Conservation (phyloP, 1,140 invertebrate genomes). For the Pseudomyrmex pallidus region DNA sequence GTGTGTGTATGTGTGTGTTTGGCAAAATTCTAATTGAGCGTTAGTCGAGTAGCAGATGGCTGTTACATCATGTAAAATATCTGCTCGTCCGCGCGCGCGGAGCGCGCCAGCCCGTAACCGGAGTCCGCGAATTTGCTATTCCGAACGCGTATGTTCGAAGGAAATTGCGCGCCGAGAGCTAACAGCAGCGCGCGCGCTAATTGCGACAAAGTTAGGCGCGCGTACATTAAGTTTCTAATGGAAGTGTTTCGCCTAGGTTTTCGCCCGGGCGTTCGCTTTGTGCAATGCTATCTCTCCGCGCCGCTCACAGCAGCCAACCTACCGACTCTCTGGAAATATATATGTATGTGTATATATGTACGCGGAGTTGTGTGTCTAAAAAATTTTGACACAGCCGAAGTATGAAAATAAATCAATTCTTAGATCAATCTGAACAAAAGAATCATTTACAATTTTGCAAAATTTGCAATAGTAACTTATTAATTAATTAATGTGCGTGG, state of each 20-base stretch:
- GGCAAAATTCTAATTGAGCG: slow-evolving; percentile 37
- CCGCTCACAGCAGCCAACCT: background rate
- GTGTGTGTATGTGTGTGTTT: too few species aligned
- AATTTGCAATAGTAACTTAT: too few species aligned
- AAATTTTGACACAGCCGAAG: too few species aligned
- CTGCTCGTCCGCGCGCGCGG: background rate
- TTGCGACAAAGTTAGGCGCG: slow-evolving; percentile 69
- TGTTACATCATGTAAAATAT: slow-evolving; percentile 57
- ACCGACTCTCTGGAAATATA: too few species aligned
- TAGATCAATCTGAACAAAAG: too few species aligned
- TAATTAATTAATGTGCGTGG: too few species aligned
- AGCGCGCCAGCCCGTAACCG: slow-evolving; percentile 7
- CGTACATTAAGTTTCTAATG: slow-evolving; percentile 68
- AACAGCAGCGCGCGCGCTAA: slow-evolving; percentile 57
- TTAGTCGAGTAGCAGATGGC: slow-evolving; percentile 35
- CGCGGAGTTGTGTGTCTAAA: too few species aligned
- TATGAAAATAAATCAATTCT: too few species aligned
- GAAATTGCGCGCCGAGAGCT: slow-evolving; percentile 65
- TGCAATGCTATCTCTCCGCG: background rate
- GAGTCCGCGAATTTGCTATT: slow-evolving; percentile 67
- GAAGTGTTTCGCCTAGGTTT: slow-evolving; percentile 67
- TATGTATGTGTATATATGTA: too few species aligned
- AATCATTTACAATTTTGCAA: too few species aligned
- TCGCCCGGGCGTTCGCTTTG: slow-evolving; percentile 18
- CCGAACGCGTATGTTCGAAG: slow-evolving; percentile 65